phyloP scores from a whole-genome alignment of 2,888 invertebrate genomes.

The Chymomyza procnemis region DNA sequence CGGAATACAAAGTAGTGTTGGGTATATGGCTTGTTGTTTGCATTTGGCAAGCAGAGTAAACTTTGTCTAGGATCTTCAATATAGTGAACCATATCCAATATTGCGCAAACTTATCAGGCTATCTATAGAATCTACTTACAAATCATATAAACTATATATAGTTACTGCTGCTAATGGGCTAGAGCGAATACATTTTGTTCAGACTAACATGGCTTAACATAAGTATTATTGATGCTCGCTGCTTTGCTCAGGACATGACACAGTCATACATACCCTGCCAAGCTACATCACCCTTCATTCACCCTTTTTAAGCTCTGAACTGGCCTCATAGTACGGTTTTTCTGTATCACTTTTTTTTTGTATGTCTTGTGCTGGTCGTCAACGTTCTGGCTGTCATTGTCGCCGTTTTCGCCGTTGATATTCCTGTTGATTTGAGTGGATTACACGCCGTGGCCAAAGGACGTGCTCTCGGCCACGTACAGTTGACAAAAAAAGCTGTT shows the following conservation, averaged over 20 bases:
- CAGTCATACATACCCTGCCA: not conserved
- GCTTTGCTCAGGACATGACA: not conserved
- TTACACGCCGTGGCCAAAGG: constrained; percentile 50
- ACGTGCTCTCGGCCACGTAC: constrained; percentile 23
- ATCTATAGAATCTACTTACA: no score
- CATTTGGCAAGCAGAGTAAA: no score
- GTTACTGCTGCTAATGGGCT: no score
- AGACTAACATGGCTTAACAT: not conserved
- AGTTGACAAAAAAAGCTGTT: constrained; percentile 50
- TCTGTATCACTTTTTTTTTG: constrained; percentile 16
- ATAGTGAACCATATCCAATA: no score
- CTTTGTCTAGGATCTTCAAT: no score
- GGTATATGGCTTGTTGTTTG: no score
- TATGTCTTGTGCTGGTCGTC: constrained; percentile 44
- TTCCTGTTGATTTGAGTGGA: constrained; percentile 58
- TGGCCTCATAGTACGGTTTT: constrained; percentile 9
- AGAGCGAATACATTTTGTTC: not conserved
- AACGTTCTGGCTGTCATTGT: constrained; percentile 29
- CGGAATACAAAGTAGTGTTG: no score
- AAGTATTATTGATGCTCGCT: not conserved
- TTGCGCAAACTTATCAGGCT: no score
- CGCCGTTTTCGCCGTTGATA: constrained; percentile 31
- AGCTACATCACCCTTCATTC: not conserved
- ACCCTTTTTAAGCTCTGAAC: constrained; percentile 1
- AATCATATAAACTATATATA: no score